Percentiles rank a stretch among this genome's conserved stretches.
phyloP scores from a whole-genome alignment of 2,797 vertebrate genomes.

The Protonibea diacanthus region DNA sequence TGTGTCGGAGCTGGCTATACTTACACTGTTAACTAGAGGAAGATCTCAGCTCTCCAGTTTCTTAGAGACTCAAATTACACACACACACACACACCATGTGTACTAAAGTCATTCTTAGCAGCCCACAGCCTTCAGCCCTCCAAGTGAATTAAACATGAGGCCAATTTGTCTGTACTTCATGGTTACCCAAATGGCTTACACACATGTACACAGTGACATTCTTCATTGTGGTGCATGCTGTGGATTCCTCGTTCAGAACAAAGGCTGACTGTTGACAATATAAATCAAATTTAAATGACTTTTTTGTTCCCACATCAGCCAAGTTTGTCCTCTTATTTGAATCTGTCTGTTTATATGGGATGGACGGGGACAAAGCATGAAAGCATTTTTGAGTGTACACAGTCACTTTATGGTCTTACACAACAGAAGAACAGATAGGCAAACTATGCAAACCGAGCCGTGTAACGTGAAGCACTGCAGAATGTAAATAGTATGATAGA shows the following conservation, averaged over 20 bases:
- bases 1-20: background rate
- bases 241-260: conserved; percentile 21
- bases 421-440: background rate
- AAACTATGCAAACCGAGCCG: background rate
- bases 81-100: background rate
- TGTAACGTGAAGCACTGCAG: conserved; percentile 17
- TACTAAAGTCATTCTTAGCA: conserved; percentile 7
- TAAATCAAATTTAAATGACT: conserved; percentile 27
- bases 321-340: conserved; percentile 13
- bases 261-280: background rate
- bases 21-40: background rate
- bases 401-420: background rate
- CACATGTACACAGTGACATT: background rate
- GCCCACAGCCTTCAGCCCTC: conserved; percentile 21
- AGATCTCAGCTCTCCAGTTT: conserved; percentile 25
- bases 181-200: conserved; percentile 7
- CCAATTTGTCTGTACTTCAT: conserved; percentile 20
- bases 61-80: conserved; percentile 36
- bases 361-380: conserved; percentile 4
- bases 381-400: conserved; percentile 21
- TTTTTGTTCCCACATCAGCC: conserved; percentile 18
- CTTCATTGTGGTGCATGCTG: background rate
- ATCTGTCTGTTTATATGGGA: conserved; percentile 6
- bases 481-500: conserved; percentile 37
- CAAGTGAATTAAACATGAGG: conserved; percentile 42